phyloP scores from a whole-genome alignment of 1,140 invertebrate species.

The Coptotermes formosanus region DNA sequence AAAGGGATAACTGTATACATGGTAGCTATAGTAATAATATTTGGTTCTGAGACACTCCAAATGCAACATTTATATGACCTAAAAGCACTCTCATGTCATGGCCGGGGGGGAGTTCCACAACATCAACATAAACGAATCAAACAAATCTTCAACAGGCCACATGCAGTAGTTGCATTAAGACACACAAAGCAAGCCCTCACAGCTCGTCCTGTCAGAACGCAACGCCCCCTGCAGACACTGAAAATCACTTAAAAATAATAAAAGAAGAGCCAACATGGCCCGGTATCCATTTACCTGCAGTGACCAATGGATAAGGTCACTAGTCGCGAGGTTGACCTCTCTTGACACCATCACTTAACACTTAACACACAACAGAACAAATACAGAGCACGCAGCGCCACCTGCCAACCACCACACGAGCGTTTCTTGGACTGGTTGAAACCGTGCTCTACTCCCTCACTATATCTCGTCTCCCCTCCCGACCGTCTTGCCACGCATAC shows the following conservation, averaged over 20 bases:
- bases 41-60: too few species aligned
- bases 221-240: not conserved
- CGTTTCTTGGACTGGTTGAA: not conserved
- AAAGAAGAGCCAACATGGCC: not conserved
- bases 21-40: too few species aligned
- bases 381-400: not conserved
- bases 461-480: not conserved
- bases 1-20: too few species aligned
- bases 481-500: not conserved
- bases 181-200: too few species aligned
- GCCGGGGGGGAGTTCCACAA: too few species aligned
- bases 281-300: slow-evolving; percentile 10
- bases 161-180: too few species aligned
- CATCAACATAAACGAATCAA: too few species aligned
- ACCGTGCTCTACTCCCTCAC: not conserved
- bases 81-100: too few species aligned
- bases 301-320: not conserved
- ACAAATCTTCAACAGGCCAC: too few species aligned
- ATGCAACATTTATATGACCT: too few species aligned
- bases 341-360: not conserved
- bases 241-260: not conserved
- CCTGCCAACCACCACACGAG: not conserved
- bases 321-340: not conserved
- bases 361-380: not conserved
- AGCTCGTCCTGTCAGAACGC: too few species aligned